A percentile compares a stretch with the other conserved stretches of the same genome.
Evolutionary conservation across 2,113 vertebrate species (phyloP).

Genomic region (Gallinago undulata): DNA sequence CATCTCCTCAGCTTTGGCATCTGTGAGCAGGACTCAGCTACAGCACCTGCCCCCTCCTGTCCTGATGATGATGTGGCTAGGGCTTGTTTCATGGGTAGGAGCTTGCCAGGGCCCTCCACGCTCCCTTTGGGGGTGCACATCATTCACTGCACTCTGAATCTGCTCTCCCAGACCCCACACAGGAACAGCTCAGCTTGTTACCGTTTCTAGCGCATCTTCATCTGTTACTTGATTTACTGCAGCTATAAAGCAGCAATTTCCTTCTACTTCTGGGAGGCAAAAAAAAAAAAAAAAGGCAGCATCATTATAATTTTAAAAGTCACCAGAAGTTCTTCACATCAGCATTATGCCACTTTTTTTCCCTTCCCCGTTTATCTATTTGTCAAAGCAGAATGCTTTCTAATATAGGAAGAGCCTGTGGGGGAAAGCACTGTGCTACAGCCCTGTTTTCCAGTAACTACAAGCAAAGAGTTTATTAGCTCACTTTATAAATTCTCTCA

Average conservation of each 20-base stretch:
- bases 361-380: neutral
- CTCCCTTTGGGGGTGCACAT: neutral
- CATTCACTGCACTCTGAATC: neutral
- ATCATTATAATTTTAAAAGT: neutral
- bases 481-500: neutral
- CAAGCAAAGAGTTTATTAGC: neutral
- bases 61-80: neutral
- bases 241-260: neutral
- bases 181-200: conserved; percentile 12
- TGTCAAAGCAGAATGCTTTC: neutral
- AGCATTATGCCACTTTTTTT: neutral
- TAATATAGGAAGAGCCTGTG: neutral
- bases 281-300: neutral
- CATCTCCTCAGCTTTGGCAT: neutral
- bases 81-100: neutral
- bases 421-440: neutral
- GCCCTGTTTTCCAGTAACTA: neutral
- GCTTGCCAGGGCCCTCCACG: neutral
- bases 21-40: neutral
- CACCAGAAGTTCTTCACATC: neutral
- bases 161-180: neutral
- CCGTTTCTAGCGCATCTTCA: conserved; percentile 24
- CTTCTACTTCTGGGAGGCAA: neutral
- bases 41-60: neutral
- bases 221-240: conserved; percentile 21